Evolutionary conservation across 2,888 invertebrate genomes (phyloP).

Genomic region (Archips crataeganus): DNA sequence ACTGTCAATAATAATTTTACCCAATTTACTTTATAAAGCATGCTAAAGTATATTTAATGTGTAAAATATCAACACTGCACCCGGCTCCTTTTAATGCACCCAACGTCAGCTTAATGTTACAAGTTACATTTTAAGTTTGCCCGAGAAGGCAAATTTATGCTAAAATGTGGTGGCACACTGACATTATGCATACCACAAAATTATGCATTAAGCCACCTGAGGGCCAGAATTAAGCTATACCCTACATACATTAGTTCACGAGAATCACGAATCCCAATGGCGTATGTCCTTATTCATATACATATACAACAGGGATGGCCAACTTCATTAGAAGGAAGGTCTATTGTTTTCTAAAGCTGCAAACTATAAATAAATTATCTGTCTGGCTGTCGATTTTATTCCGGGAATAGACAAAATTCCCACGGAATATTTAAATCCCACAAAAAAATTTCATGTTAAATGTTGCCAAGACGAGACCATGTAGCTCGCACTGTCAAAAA

Average conservation of each 20-base stretch:
- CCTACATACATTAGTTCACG: not conserved
- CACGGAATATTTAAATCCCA: too few relatives aligned
- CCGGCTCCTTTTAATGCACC: conserved; percentile 3
- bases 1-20: too few relatives aligned
- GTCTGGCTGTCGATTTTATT: too few relatives aligned
- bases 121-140: not conserved
- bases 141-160: conserved; percentile 8
- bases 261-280: not conserved
- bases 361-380: too few relatives aligned
- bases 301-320: not conserved
- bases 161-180: conserved; percentile 15
- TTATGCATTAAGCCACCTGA: conserved; percentile 17
- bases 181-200: conserved; percentile 21
- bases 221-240: conserved; percentile 11
- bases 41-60: not conserved
- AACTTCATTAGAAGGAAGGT: too few relatives aligned
- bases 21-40: too few relatives aligned
- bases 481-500: too few relatives aligned
- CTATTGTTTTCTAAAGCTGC: too few relatives aligned
- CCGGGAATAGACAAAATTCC: too few relatives aligned
- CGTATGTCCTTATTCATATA: not conserved
- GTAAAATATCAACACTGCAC: not conserved
- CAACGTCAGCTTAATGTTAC: not conserved
- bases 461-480: too few relatives aligned
- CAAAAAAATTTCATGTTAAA: too few relatives aligned